Percentiles rank a stretch among this genome's conserved stretches.
phyloP scores from a whole-genome alignment of 2,113 vertebrate genomes.

The human region DNA sequence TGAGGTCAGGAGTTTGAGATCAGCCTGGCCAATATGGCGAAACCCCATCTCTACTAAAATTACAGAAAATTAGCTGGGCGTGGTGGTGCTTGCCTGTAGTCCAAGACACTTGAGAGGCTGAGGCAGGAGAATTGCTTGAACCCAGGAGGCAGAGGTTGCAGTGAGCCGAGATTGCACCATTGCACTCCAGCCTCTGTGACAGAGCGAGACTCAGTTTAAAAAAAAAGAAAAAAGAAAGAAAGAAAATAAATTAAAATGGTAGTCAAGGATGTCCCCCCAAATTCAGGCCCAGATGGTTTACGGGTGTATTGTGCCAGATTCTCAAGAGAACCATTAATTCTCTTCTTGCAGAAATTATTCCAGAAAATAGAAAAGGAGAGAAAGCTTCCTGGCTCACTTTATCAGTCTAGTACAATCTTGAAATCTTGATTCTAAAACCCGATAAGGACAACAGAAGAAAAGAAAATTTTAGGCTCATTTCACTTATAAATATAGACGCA shows the following conservation, averaged over 20 bases:
- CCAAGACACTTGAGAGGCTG: too few relatives aligned
- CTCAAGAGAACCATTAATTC: slow-evolving; percentile 17
- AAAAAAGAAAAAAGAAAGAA: too few relatives aligned
- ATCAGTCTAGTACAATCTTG: slow-evolving; percentile 31
- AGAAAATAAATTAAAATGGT: not conserved
- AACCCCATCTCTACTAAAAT: too few relatives aligned
- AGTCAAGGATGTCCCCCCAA: not conserved
- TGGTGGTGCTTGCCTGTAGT: too few relatives aligned
- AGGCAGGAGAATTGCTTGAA: too few relatives aligned
- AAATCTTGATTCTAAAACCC: slow-evolving; percentile 49
- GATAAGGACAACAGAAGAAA: slow-evolving; percentile 31
- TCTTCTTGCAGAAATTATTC: slow-evolving; percentile 1
- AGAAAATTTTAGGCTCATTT: slow-evolving; percentile 34
- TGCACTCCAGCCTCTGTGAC: too few relatives aligned
- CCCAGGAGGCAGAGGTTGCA: too few relatives aligned
- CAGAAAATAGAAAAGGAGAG: slow-evolving; percentile 26
- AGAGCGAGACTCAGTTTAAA: too few relatives aligned
- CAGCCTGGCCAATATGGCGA: too few relatives aligned
- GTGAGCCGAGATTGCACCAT: too few relatives aligned
- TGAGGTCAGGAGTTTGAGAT: too few relatives aligned
- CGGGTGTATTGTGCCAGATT: not conserved
- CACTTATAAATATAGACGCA: slow-evolving; percentile 2
- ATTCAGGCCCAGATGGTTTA: not conserved
- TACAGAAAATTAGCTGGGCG: too few relatives aligned
- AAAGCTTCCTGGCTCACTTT: slow-evolving; percentile 28